Evolutionary conservation across 2,888 invertebrate species (phyloP).

Genomic region (Papilio elwesi): DNA sequence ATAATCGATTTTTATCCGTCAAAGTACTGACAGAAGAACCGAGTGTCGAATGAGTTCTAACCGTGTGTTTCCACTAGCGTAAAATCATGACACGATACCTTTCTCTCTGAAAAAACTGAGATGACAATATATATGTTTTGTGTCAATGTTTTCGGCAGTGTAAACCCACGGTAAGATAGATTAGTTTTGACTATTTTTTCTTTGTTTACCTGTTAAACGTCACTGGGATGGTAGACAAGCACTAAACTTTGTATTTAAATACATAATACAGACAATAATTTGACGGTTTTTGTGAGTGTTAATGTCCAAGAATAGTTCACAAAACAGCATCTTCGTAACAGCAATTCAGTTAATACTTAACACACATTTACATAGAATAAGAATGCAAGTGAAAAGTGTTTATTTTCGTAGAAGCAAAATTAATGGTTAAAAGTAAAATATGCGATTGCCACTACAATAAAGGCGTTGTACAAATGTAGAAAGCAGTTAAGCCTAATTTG

Average conservation of each 20-base stretch:
- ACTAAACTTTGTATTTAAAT: not conserved
- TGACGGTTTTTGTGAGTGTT: not conserved
- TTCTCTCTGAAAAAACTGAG: no score
- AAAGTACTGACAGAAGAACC: no score
- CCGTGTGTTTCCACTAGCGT: no score
- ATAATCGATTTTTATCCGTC: no score
- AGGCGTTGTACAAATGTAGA: conserved; percentile 36
- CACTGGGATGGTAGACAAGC: no score
- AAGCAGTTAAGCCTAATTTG: conserved; percentile 39
- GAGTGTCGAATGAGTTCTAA: no score
- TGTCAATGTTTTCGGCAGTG: no score
- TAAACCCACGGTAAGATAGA: no score
- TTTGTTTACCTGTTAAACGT: no score
- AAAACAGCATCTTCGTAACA: conserved; percentile 11
- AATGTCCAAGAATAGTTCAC: not conserved
- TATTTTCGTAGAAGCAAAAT: conserved; percentile 4
- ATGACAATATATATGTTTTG: no score
- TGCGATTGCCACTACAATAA: conserved; percentile 21
- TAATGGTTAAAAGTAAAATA: conserved; percentile 13
- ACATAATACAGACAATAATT: not conserved
- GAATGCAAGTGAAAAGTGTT: conserved; percentile 16
- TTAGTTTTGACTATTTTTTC: no score
- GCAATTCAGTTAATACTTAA: conserved; percentile 9
- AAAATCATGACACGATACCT: no score
- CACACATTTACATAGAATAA: conserved; percentile 17